Evolutionary conservation across 2,113 vertebrate genomes (phyloP).

Genomic region (Tinamus guttatus): DNA sequence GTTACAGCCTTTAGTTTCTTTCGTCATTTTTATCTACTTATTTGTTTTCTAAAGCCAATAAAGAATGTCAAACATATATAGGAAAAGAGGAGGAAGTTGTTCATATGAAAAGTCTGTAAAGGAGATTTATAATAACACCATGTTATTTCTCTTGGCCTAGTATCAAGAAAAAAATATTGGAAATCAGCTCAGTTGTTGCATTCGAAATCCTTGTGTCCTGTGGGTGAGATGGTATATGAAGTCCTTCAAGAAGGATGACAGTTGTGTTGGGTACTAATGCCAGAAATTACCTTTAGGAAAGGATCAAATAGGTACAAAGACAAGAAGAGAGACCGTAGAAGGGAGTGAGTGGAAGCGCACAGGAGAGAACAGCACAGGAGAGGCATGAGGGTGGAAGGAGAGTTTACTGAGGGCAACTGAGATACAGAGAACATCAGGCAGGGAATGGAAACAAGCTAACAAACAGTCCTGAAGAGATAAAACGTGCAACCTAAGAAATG

Average conservation of each 20-base stretch:
- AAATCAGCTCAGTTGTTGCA: neutral
- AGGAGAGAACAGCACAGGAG: neutral
- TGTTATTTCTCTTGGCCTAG: neutral
- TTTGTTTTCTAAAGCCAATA: neutral
- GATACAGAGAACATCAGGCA: neutral
- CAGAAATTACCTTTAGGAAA: neutral
- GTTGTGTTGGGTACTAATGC: neutral
- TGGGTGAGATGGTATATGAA: neutral
- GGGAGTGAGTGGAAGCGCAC: neutral
- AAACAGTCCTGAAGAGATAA: neutral
- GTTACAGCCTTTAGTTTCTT: neutral
- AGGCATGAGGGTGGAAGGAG: neutral
- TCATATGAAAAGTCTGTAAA: neutral
- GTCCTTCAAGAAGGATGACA: neutral
- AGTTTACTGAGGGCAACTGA: neutral
- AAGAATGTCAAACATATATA: neutral
- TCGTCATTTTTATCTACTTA: neutral
- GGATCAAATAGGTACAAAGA: neutral
- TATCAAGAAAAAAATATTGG: neutral
- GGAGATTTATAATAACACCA: neutral
- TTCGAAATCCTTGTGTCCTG: neutral
- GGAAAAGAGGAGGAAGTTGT: neutral
- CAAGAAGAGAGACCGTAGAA: neutral
- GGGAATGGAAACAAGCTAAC: neutral
- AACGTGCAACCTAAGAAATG: accelerated